Conservation (phyloP, 2,888 invertebrate species). For the Silvanus unidentatus region DNA sequence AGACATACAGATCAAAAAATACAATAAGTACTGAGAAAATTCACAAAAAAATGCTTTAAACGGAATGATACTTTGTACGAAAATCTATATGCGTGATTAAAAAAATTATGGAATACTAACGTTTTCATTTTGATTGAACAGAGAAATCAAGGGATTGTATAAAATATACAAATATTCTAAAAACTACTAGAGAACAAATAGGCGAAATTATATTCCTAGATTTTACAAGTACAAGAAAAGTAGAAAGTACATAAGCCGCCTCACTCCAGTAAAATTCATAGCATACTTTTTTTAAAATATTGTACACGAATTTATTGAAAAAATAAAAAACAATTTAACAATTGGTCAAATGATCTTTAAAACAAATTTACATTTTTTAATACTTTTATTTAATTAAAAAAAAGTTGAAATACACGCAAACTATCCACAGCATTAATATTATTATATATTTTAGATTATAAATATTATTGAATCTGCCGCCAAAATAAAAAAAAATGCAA, state of each 20-base stretch:
- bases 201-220: conserved; percentile 10
- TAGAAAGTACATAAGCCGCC: conserved; percentile 1
- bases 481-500: neutral
- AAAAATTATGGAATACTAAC: conserved; percentile 22
- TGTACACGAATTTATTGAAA: no score
- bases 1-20: conserved; percentile 15
- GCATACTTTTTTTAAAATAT: neutral
- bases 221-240: neutral
- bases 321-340: no score
- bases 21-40: conserved; percentile 17
- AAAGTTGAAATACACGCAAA: neutral
- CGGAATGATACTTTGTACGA: conserved; percentile 37
- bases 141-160: conserved; percentile 16
- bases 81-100: conserved; percentile 26
- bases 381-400: neutral
- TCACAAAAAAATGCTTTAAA: conserved; percentile 21
- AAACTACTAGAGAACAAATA: conserved; percentile 20
- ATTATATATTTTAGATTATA: no score
- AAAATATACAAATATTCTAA: conserved; percentile 23
- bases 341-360: neutral
- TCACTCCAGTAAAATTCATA: conserved; percentile 1
- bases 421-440: no score
- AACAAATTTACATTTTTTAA: neutral
- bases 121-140: conserved; percentile 20
- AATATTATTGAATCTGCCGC: no score